Base-by-base conservation (phyloP, 2,888 invertebrate species). In the Nemoura dubitans region DNA sequence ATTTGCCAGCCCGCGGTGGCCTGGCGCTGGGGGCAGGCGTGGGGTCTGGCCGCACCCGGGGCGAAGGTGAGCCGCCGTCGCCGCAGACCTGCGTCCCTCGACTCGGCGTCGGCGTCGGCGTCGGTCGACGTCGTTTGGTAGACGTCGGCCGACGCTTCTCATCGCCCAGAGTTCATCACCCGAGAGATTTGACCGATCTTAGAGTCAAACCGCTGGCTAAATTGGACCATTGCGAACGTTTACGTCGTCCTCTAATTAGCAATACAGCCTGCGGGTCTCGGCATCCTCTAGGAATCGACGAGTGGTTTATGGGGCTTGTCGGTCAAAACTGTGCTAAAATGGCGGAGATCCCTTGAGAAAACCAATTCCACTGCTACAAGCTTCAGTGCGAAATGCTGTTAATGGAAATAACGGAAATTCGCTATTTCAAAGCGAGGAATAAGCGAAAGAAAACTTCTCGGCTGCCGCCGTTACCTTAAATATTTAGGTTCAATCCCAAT, bases 131-230 rank as follows among this genome's bases (percentile, higher is more conserved):
- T 59, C 59, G 21, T 10, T 59, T 59, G 59, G 59, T 59, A 3
- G 59, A 59, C 59, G 21, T 59, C 59, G 59, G 27, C 27, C n/a
- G 27, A 26, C 78, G 78, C 78, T 16, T 27, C 78, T 27, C 78
- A 78, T 78, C 78, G 59, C 59, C 21, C 78, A 14, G 27, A 27
- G 78, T 27, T 78, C 26, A 78, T 78, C 28, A 78, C 78, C 78
- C 78, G 26, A 78, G 78, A 78, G 78, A 26, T 78, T 78, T 78
- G 14, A 26, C 26, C 78, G 26, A 78, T 59, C 59, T 59, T 59
- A 16, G 59, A 59, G 59, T 59, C 16, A 59, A 59, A 59, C 59
- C 59, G 59, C 59, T 21, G 59, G 59, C 59, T 21, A 59, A 59
- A 59, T 59, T 59, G 59, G 59, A 59, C 59, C 59, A 59, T 59